Evolutionary conservation across 2,888 invertebrate species (phyloP), one percentile per base, ranked within the genome.

Genomic region (Erebia ligea): DNA sequence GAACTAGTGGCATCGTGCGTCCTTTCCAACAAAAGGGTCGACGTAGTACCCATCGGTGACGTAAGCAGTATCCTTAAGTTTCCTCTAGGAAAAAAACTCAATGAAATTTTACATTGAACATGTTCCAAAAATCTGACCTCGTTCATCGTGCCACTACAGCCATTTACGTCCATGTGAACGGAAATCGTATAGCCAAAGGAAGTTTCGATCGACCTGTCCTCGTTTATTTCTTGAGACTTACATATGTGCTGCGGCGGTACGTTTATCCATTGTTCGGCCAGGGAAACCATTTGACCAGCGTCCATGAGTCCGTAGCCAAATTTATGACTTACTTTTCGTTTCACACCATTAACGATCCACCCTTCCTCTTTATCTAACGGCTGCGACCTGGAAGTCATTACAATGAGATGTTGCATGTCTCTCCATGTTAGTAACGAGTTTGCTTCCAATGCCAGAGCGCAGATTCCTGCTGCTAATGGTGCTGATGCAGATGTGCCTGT

Each of bases 281-380:
- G 92, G 70, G 95, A 95, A 21, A 99, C 99, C 96, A 99, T 96
- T 67, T 97, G 97, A 48, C 96, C 97, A 19, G 98, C 99, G 91
- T 99, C 99, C 98, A 99, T 99, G 80, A 99, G 91, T n/a, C 99
- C 99, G 88, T 99, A 99, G 57, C 99, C 99, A 86, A 99, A 99
- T 92, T 98, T 98, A 90, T 99, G 98, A 83, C 98, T 98, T 72
- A 98, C 98, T 95, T 98, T 97, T 81, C 98, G 95, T 83, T 98
- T 97, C 25, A 98, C 97, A 4, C 98, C 99, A 85, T 99, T 99
- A 58, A 96, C 94, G 68, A 97, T 96, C 99, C 99, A 99, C 15
- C 98, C 98, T 68, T 95, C 95, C 89, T 99, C 98, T 86, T 98
- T 98, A 81, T 97, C 96, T 69, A 99, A 93, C 0, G 99, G 99